Evolutionary conservation across 2,888 invertebrate species (phyloP), one percentile per base, ranked within the genome.

Genomic region (Minunthozetes semirufus): DNA sequence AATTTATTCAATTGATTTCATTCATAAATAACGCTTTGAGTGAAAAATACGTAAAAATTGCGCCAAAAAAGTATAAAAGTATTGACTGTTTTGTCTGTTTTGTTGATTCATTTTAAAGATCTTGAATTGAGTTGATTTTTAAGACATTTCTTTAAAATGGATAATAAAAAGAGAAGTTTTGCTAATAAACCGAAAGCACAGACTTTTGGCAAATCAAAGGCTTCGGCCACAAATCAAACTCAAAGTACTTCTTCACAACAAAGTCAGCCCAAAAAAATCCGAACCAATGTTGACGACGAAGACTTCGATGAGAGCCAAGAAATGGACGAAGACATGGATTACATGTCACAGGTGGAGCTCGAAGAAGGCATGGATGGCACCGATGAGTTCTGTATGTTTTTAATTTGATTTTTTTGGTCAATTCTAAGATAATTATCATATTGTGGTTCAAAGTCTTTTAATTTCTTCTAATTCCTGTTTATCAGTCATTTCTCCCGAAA

Each of bases 401-500:
- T 17, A 4, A 33, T 17, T 8, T 15, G 1, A 33, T 61, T 8
- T 11, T 29, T 11, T 33, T 29, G 19, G 3, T 17, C 1, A 59
- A 25, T n/a, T n/a, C n/a, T n/a, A 29, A 15, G 11, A 59, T 27
- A 15, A 27, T 4, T 27, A 6, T 22, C 6, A 8, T 9, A 9
- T 19, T 56, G n/a, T n/a, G n/a, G n/a, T 61, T 27, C 33, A 11
- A 63, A 17, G 29, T 27, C 17, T n/a, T 63, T 17, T n/a, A 38
- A 27, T 6, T 27, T 48, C n/a, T 38, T 38, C 13, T 6, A 48
- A 33, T 5, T 63, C 8, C 33, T 11, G 22, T 38, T 19, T n/a
- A 19, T 19, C n/a, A 70, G 70, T 48, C 19, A 19, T 33, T 19
- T 63, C 75, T 38, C 78, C 79, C 6, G 79, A 79, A 72, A 78